These are phyloP conservation scores for Brachionus manjavacas DNA, from an alignment of 1,140 invertebrate genomes.

Conservation along the genomic window DNA sequence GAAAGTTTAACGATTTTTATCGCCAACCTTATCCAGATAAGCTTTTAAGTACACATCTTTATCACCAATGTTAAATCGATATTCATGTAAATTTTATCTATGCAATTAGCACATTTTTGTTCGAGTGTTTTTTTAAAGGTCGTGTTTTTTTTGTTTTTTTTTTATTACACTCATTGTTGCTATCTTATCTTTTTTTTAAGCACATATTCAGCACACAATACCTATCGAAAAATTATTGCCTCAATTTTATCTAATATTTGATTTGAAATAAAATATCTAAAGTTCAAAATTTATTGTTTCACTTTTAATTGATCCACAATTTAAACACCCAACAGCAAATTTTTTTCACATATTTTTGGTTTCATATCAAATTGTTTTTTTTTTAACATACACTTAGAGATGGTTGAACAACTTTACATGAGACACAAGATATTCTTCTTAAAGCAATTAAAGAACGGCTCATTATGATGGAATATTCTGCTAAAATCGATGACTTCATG, in stretches of 20 bases:
- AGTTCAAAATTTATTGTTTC: neutral
- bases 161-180: neutral
- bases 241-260: neutral
- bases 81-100: neutral
- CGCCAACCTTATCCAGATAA: neutral
- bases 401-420: too few relatives aligned
- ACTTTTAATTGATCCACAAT: neutral
- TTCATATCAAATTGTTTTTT: too few relatives aligned
- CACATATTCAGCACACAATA: neutral
- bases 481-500: too few relatives aligned
- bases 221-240: neutral
- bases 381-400: too few relatives aligned
- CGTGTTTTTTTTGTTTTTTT: too few relatives aligned
- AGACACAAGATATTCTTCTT: too few relatives aligned
- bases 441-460: too few relatives aligned
- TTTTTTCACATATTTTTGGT: too few relatives aligned
- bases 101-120: neutral
- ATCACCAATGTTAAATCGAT: neutral
- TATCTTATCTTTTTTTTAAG: neutral
- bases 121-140: neutral
- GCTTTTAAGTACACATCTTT: neutral
- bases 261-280: neutral
- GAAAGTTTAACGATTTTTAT: neutral
- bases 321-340: too few relatives aligned
- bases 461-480: too few relatives aligned